A percentile compares a stretch with the other conserved stretches of the same genome.
Conservation (phyloP, 37 sponge, comb jelly and placozoan genomes). For the Agelas oroides region DNA sequence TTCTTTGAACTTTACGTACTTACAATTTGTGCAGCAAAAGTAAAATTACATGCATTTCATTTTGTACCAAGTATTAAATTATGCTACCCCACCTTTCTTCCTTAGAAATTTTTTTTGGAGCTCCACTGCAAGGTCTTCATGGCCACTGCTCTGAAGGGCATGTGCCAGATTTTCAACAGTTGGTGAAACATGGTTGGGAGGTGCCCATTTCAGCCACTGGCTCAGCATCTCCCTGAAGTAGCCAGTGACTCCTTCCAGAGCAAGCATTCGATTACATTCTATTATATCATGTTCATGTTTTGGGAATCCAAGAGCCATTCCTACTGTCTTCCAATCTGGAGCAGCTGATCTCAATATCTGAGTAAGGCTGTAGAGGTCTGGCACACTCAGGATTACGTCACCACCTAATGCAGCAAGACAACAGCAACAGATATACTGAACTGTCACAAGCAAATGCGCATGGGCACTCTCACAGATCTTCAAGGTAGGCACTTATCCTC, state of each 20-base stretch:
- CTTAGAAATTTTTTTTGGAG: too few relatives aligned
- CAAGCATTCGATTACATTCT: background rate
- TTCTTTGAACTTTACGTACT: too few relatives aligned
- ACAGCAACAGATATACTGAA: too few relatives aligned
- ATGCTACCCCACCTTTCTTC: too few relatives aligned
- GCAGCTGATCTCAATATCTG: background rate
- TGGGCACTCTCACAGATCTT: too few relatives aligned
- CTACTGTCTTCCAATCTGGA: background rate
- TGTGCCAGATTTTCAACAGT: background rate
- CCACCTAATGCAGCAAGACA: too few relatives aligned
- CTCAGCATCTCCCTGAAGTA: constrained; percentile 20
- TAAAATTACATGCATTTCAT: too few relatives aligned
- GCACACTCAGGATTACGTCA: background rate
- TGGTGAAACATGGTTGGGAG: background rate
- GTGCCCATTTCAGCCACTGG: constrained; percentile 22
- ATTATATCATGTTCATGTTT: background rate
- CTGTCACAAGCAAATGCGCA: too few relatives aligned
- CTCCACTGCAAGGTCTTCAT: too few relatives aligned
- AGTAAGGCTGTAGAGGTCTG: background rate
- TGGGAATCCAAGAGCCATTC: background rate
- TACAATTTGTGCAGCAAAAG: too few relatives aligned
- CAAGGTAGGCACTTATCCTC: too few relatives aligned
- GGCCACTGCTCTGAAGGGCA: background rate
- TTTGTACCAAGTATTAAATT: too few relatives aligned
- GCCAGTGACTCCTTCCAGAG: background rate